These are phyloP conservation scores for Noctilio leporinus DNA, from an alignment of 2,113 vertebrate species.

Conservation along the genomic window DNA sequence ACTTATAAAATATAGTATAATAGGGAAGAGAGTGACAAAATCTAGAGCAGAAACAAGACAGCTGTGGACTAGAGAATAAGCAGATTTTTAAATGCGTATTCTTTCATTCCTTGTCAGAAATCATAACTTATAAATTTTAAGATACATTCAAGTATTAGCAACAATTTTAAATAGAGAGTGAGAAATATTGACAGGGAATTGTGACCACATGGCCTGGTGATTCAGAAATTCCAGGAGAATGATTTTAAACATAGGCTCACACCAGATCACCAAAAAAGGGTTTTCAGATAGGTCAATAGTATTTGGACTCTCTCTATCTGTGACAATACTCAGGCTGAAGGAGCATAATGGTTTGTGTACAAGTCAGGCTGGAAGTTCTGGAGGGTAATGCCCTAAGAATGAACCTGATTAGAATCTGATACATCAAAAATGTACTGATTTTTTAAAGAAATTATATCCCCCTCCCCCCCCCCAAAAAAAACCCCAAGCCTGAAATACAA, in stretches of 20 bases:
- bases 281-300: background rate
- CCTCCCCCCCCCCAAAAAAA: too few species aligned
- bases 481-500: background rate
- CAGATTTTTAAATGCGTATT: background rate
- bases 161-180: background rate
- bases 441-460: background rate
- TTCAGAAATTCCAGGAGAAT: background rate
- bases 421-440: background rate
- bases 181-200: background rate
- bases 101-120: background rate
- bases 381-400: background rate
- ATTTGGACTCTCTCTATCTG: background rate
- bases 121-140: background rate
- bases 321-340: background rate
- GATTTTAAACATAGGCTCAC: background rate
- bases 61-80: background rate
- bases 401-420: background rate
- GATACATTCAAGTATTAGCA: background rate
- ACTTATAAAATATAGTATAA: background rate
- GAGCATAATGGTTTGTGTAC: background rate
- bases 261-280: background rate
- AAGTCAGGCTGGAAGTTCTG: background rate
- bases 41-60: background rate
- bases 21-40: background rate
- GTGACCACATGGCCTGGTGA: background rate